Conservation (phyloP, 2,888 invertebrate genomes). For the Rugalucina vietnamica region DNA sequence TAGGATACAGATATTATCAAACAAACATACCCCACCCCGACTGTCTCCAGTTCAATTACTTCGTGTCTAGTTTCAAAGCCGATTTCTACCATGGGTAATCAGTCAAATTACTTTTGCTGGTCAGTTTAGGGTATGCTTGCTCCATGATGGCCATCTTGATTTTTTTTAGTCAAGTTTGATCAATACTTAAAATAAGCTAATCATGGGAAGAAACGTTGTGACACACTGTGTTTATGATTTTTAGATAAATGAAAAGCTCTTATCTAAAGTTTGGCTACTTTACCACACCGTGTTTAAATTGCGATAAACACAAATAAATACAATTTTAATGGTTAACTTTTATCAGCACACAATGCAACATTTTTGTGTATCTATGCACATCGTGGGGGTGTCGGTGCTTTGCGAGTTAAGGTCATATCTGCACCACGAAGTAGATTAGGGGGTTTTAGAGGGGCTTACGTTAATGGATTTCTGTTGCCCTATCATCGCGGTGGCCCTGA, state of each 20-base stretch:
- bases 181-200: too few species aligned
- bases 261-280: neutral
- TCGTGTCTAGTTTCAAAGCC: neutral
- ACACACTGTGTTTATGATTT: too few species aligned
- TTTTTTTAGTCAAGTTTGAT: too few species aligned
- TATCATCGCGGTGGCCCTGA: neutral
- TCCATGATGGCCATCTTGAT: too few species aligned
- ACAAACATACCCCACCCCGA: neutral
- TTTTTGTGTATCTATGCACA: neutral
- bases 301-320: constrained; percentile 6
- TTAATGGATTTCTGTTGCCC: neutral
- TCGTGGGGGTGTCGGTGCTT: neutral
- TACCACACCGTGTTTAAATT: neutral
- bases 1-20: neutral
- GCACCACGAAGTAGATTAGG: neutral
- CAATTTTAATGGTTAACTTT: neutral
- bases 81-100: neutral
- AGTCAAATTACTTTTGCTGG: too few species aligned
- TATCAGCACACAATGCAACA: neutral
- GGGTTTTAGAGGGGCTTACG: neutral
- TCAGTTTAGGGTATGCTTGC: too few species aligned
- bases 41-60: neutral
- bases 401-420: neutral
- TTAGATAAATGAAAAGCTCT: too few species aligned
- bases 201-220: too few species aligned